These are phyloP conservation scores for Acleris emargana DNA, from an alignment of 2,888 invertebrate species.

Conservation along the genomic window DNA sequence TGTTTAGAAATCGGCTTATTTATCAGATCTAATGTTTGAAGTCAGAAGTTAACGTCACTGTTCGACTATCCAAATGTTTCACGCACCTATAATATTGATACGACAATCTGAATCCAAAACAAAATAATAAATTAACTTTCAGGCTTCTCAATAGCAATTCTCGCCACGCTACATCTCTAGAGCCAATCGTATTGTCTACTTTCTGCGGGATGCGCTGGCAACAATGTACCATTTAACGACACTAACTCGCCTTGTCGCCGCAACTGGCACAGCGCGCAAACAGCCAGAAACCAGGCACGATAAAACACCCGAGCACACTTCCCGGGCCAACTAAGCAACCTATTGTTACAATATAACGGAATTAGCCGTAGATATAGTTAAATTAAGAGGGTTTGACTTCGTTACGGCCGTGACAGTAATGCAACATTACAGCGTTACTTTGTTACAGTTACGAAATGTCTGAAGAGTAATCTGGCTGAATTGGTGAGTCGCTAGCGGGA, in stretches of 20 bases:
- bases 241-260: conserved; percentile 32
- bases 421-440: conserved; percentile 35
- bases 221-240: conserved; percentile 37
- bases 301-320: conserved; percentile 28
- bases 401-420: conserved; percentile 32
- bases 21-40: no score
- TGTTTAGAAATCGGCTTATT: no score
- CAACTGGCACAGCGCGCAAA: conserved; percentile 32
- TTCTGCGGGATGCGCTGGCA: conserved; percentile 24
- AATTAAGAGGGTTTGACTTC: conserved; percentile 35
- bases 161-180: background rate
- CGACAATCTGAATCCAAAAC: no score
- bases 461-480: conserved; percentile 23
- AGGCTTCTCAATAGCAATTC: no score
- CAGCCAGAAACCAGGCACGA: conserved; percentile 30
- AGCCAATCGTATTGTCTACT: conserved; percentile 22
- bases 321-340: conserved; percentile 34
- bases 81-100: no score
- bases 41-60: no score
- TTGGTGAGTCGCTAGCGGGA: conserved; percentile 19
- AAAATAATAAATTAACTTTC: no score
- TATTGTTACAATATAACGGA: conserved; percentile 37
- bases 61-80: no score
- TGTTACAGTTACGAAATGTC: conserved; percentile 29
- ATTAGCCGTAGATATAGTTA: conserved; percentile 36